A percentile compares a stretch with the other conserved stretches of the same genome.
phyloP scores from a whole-genome alignment of 2,888 invertebrate genomes.

The Brenthis daphne region DNA sequence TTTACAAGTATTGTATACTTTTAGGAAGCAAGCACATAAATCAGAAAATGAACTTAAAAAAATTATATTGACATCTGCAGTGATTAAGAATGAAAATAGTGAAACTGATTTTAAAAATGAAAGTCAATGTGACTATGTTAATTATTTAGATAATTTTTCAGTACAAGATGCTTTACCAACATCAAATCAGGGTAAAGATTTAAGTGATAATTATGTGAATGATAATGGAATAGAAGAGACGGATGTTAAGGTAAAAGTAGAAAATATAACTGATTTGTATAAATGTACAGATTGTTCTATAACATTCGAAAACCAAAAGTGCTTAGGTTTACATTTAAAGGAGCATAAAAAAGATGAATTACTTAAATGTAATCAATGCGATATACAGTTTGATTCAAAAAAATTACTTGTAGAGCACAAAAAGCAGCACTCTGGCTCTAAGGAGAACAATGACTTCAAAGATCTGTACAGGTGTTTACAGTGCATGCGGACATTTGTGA shows the following conservation, averaged over 20 bases:
- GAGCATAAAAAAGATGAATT: slow-evolving; percentile 21
- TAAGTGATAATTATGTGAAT: no score
- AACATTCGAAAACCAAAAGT: slow-evolving; percentile 20
- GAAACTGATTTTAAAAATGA: slow-evolving; percentile 53
- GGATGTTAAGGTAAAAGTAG: slow-evolving; percentile 3
- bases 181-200: no score
- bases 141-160: slow-evolving; percentile 43
- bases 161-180: slow-evolving; percentile 6
- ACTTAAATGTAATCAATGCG: slow-evolving; percentile 17
- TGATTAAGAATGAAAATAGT: slow-evolving; percentile 47
- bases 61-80: slow-evolving; percentile 44
- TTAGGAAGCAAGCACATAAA: slow-evolving; percentile 60
- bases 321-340: slow-evolving; percentile 23
- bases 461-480: not conserved
- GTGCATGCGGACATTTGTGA: slow-evolving; percentile 13
- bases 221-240: not conserved
- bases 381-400: slow-evolving; percentile 5
- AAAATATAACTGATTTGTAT: slow-evolving; percentile 6
- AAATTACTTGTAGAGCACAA: slow-evolving; percentile 4
- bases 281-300: slow-evolving; percentile 30
- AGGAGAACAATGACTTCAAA: not conserved
- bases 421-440: not conserved
- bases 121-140: slow-evolving; percentile 47
- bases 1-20: slow-evolving; percentile 72
- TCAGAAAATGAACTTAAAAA: slow-evolving; percentile 60